Evolutionary conservation across 2,797 vertebrate species (phyloP), one percentile per base, ranked within the genome.

Genomic region (Coluber constrictor): DNA sequence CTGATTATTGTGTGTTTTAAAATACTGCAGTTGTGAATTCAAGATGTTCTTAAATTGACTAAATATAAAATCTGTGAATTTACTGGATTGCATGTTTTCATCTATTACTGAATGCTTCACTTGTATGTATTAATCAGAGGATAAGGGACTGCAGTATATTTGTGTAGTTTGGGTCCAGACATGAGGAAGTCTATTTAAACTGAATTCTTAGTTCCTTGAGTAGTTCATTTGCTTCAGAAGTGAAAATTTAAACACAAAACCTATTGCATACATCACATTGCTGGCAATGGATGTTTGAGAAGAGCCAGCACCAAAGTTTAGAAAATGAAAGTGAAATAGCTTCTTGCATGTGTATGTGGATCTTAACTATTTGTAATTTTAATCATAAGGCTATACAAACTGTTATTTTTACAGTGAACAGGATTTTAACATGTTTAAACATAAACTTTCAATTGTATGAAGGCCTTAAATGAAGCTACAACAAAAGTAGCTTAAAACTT

Each of bases 1-100:
- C 98, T 63, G 99, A 99, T 95, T 99, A 98, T 95, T 98, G 98
- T n/a, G 98, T 98, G 29, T 99, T 99, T 97, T 99, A 98, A 97
- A 96, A 95, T 95, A 90, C 29, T 92, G 91, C 66, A 74, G 4
- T 57, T 95, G 94, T 96, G 93, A 96, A 96, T 96, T 94, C 94
- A 91, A 93, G 91, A 79, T 94, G 91, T 96, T 98, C 95, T 97
- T 98, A 96, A 97, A 97, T 93, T 96, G 96, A 95, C 95, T 95
- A 96, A 94, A 96, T 96, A 96, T 95, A 95, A 95, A 92, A 95
- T 93, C 32, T 79, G 96, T 97, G 96, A 95, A 96, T 94, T 98
- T 97, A 97, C 96, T 97, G 90, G 95, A 96, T 96, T 94, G 97
- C 98, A 98, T 98, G 98, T 96, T 97, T 98, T 98, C 97, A 96